Evolutionary conservation across 1,140 invertebrate species (phyloP).

Genomic region (Berghia stephanieae): DNA sequence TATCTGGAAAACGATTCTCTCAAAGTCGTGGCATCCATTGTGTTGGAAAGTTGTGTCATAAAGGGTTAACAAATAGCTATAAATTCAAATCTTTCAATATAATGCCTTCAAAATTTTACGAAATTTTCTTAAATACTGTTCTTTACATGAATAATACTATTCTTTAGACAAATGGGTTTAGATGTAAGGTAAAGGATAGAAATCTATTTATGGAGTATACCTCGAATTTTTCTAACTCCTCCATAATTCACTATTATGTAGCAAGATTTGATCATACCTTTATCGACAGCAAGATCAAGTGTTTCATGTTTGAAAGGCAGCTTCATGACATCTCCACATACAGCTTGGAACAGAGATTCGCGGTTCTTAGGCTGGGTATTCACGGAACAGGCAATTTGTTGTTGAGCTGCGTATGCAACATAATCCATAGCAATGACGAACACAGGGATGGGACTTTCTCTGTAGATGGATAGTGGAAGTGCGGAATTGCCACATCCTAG

Average conservation of each 20-base stretch:
- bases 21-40: too few relatives aligned
- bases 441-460: not conserved
- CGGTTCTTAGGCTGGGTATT: not conserved
- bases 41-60: too few relatives aligned
- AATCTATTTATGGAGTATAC: too few relatives aligned
- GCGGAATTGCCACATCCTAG: slow-evolving; percentile 13
- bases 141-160: not conserved
- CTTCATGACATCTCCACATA: slow-evolving; percentile 7
- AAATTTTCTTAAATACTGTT: not conserved
- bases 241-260: too few relatives aligned
- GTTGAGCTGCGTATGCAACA: not conserved
- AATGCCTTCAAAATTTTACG: not conserved
- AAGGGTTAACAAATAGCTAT: too few relatives aligned
- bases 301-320: not conserved
- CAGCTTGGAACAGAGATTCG: not conserved
- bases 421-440: not conserved
- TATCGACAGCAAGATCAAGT: slow-evolving; percentile 17
- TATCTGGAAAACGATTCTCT: too few relatives aligned
- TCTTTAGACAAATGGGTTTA: too few relatives aligned
- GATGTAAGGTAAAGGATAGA: too few relatives aligned
- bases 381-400: not conserved
- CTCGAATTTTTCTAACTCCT: too few relatives aligned
- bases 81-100: not conserved
- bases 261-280: slow-evolving; percentile 12
- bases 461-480: not conserved